Evolutionary conservation across 2,113 vertebrate genomes (phyloP), one percentile per base, ranked within the genome.

Genomic region (Tragulus kanchil): DNA sequence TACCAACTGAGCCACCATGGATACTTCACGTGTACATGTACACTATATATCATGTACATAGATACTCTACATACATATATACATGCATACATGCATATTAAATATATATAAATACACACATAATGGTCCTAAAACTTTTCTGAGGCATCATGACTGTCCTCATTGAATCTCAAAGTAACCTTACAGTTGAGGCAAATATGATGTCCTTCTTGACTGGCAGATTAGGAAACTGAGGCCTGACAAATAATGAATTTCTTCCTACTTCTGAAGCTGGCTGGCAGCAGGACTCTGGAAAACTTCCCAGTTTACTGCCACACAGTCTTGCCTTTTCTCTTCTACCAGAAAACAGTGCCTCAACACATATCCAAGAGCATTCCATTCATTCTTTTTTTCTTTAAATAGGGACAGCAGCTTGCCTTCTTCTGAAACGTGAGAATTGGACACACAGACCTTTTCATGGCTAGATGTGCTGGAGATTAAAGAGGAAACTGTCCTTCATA

Each of bases 401-500:
- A n/a, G 81, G 16, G 3, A 50, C 4, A 26, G 5, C 64, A 54
- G 21, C 48, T 36, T 21, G 52, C 78, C 93, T 82, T 92, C 94
- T 96, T 75, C 95, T 75, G 42, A 97, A 97, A 95, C 2, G 36
- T 89, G 45, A 97, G 64, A 98, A 95, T 85, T 88, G 94, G 93
- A 95, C 36, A 16, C 85, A 94, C 93, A 95, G 93, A 89, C 75
- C 23, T 85, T 97, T 97, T 93, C 96, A 69, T 48, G 89, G 77
- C 48, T 59, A 97, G 92, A 88, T 94, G 97, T 84, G 83, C 86
- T 96, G 58, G 65, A 98, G 96, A 98, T 98, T 98, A 97, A 98
- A 98, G 95, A 98, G 98, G 97, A 90, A 97, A 85, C 94, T 95
- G 93, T 96, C 93, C 96, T 98, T 96, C 97, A 96, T 98, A 97